Evolutionary conservation across 1,140 invertebrate genomes (phyloP).

Genomic region (Amyelois transitella): DNA sequence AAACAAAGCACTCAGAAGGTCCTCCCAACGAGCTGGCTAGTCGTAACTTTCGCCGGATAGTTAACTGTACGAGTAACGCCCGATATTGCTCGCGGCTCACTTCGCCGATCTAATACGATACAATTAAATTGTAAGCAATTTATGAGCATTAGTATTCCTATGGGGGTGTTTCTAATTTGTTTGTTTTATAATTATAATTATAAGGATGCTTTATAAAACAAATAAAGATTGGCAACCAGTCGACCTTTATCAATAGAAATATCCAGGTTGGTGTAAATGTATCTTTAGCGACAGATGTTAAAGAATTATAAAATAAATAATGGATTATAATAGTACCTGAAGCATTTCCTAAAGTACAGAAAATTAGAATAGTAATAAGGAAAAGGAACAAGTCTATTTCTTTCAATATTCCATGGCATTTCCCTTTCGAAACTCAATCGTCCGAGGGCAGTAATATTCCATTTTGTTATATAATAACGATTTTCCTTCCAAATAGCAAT

Average conservation of each 20-base stretch:
- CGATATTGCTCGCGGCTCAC: conserved; percentile 45
- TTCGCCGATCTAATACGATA: conserved; percentile 50
- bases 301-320: background rate
- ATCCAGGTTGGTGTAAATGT: too few species aligned
- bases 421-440: conserved; percentile 33
- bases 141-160: conserved; percentile 30
- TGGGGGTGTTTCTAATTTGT: conserved; percentile 32
- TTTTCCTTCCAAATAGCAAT: conserved; percentile 42
- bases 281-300: background rate
- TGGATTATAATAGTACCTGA: background rate
- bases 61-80: conserved; percentile 43
- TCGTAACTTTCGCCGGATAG: conserved; percentile 38
- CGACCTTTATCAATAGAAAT: too few species aligned
- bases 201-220: too few species aligned
- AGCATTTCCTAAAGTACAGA: background rate
- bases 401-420: conserved; percentile 35
- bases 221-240: too few species aligned
- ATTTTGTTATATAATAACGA: conserved; percentile 45
- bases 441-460: conserved; percentile 34
- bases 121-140: conserved; percentile 58
- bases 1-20: background rate
- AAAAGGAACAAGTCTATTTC: conserved; percentile 29
- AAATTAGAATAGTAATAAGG: conserved; percentile 14
- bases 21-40: conserved; percentile 22
- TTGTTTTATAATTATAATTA: conserved; percentile 26